phyloP scores from a whole-genome alignment of 1,140 invertebrate species.

The Gonatopus flavifemur region DNA sequence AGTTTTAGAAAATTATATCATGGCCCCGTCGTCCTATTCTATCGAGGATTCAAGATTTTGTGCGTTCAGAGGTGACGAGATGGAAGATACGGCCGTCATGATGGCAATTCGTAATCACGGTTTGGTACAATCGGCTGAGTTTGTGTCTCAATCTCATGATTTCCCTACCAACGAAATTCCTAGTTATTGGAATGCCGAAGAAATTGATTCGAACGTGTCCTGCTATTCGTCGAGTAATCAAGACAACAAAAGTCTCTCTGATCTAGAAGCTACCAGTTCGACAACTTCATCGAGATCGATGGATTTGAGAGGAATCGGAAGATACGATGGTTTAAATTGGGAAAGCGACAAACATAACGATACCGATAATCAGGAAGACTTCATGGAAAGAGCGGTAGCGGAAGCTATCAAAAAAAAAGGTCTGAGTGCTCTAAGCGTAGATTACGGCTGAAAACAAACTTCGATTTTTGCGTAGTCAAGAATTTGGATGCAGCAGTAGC shows the following conservation, averaged over 20 bases:
- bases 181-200: constrained; percentile 13
- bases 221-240: constrained; percentile 8
- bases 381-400: constrained; percentile 67
- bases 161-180: constrained; percentile 15
- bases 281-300: constrained; percentile 15
- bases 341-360: constrained; percentile 42
- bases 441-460: constrained; percentile 55
- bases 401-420: constrained; percentile 73
- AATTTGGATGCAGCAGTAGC: no score
- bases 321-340: constrained; percentile 17
- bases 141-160: constrained; percentile 44
- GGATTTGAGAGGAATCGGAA: constrained; percentile 19
- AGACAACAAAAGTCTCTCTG: constrained; percentile 2
- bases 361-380: constrained; percentile 57
- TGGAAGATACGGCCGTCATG: constrained; percentile 63
- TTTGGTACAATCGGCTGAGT: constrained; percentile 50
- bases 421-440: constrained; percentile 60
- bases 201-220: constrained; percentile 18
- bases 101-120: constrained; percentile 60
- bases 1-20: constrained; percentile 66
- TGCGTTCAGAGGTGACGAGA: constrained; percentile 60
- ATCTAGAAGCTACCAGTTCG: constrained; percentile 20
- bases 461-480: no score
- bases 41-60: constrained; percentile 55
- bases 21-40: constrained; percentile 51